Evolutionary conservation across 30 jellyfish, hydroid and myxozoan species (phyloP).

Genomic region (Turritopsis dohrnii): DNA sequence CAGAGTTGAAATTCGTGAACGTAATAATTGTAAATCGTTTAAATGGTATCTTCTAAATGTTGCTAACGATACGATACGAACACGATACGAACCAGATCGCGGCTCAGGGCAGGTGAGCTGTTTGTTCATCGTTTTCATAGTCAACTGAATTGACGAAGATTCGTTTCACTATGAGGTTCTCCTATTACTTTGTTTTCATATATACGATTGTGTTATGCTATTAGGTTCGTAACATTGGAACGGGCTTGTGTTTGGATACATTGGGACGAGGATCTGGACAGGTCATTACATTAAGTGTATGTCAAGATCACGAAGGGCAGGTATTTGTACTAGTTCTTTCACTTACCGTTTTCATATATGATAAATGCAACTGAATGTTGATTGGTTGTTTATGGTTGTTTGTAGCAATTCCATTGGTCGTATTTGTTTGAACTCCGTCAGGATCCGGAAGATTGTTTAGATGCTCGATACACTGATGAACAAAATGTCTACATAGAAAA

Average conservation of each 20-base stretch:
- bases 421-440: constrained; percentile 78
- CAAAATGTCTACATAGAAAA: constrained; percentile 81
- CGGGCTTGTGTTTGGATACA: constrained; percentile 64
- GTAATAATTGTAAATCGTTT: constrained; percentile 71
- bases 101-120: constrained; percentile 86
- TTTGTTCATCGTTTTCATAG: not conserved
- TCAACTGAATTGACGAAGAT: not conserved
- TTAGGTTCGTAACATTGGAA: constrained; percentile 51
- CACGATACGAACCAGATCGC: constrained; percentile 91
- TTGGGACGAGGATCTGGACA: constrained; percentile 78
- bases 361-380: not conserved
- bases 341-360: not conserved
- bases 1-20: constrained; percentile 56
- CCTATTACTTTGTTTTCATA: no score
- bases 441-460: constrained; percentile 87
- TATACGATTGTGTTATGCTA: not conserved
- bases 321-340: not conserved
- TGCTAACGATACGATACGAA: constrained; percentile 83
- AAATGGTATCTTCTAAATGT: constrained; percentile 92
- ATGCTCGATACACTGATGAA: constrained; percentile 85
- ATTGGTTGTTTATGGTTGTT: not conserved
- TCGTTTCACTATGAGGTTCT: no score
- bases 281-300: constrained; percentile 50
- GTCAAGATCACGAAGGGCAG: constrained; percentile 92
- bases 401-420: constrained; percentile 84